These are phyloP conservation scores for Pseudomyrmex cubaensis DNA, from an alignment of 1,140 invertebrate species.

Conservation along the genomic window DNA sequence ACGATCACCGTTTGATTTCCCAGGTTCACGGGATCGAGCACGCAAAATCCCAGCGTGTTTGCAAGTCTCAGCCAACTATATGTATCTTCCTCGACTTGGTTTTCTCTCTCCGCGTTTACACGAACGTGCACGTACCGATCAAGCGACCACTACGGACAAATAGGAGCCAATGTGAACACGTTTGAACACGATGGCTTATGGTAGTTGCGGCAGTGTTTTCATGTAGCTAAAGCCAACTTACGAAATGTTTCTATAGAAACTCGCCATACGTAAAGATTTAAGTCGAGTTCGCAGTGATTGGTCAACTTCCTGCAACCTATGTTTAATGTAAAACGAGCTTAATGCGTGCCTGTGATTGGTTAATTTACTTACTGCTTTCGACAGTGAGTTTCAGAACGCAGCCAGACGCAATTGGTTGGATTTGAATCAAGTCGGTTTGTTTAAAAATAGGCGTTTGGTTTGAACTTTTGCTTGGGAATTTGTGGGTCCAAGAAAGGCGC, in stretches of 20 bases:
- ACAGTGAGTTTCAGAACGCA: too few species aligned
- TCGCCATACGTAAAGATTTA: too few species aligned
- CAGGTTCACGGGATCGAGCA: background rate
- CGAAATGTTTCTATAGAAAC: too few species aligned
- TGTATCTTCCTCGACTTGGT: constrained; percentile 24
- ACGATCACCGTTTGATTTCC: background rate
- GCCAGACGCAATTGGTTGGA: background rate
- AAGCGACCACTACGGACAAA: constrained; percentile 46
- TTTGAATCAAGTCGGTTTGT: constrained; percentile 31
- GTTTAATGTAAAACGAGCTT: too few species aligned
- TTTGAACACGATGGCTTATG: background rate
- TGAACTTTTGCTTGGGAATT: background rate
- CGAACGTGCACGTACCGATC: constrained; percentile 45
- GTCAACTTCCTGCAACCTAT: too few species aligned
- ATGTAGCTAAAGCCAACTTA: background rate
- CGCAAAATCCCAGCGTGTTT: constrained; percentile 22
- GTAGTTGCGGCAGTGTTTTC: background rate
- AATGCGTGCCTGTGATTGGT: too few species aligned
- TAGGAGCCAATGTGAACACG: constrained; percentile 10
- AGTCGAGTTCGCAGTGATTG: too few species aligned
- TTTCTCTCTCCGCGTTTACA: constrained; percentile 28
- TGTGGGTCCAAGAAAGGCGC: background rate
- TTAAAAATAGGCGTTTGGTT: constrained; percentile 36
- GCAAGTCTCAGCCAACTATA: background rate
- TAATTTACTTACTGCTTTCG: too few species aligned